Conservation (phyloP, 2,797 vertebrate species). For the Manis javanica region DNA sequence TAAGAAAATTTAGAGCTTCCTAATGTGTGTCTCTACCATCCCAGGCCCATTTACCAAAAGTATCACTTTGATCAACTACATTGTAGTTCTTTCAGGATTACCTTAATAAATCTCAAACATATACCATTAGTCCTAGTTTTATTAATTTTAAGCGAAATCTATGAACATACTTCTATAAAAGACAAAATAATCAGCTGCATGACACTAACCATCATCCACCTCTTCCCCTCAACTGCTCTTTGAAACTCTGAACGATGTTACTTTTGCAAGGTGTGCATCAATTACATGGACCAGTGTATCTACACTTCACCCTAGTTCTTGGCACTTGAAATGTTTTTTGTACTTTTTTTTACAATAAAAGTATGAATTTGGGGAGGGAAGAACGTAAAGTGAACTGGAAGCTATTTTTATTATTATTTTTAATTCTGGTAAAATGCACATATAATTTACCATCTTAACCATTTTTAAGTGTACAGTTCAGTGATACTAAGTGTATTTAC, state of each 20-base stretch:
- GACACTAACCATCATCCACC: background rate
- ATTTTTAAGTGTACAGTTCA: too few species aligned
- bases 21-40: background rate
- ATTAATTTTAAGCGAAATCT: background rate
- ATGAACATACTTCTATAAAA: background rate
- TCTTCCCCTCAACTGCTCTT: background rate
- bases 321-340: background rate
- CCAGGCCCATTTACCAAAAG: background rate
- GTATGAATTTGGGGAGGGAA: background rate
- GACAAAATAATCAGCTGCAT: background rate
- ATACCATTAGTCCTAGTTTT: background rate
- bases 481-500: too few species aligned
- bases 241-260: background rate
- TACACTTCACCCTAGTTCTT: background rate
- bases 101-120: background rate
- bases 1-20: background rate
- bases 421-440: background rate
- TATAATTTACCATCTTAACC: too few species aligned
- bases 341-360: background rate
- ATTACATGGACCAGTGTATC: background rate
- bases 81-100: background rate
- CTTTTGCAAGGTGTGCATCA: background rate
- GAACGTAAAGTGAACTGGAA: background rate
- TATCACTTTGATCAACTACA: background rate
- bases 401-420: background rate